Base-by-base conservation (phyloP, 1,140 invertebrate species). In the Aphelenchoides avenae region DNA sequence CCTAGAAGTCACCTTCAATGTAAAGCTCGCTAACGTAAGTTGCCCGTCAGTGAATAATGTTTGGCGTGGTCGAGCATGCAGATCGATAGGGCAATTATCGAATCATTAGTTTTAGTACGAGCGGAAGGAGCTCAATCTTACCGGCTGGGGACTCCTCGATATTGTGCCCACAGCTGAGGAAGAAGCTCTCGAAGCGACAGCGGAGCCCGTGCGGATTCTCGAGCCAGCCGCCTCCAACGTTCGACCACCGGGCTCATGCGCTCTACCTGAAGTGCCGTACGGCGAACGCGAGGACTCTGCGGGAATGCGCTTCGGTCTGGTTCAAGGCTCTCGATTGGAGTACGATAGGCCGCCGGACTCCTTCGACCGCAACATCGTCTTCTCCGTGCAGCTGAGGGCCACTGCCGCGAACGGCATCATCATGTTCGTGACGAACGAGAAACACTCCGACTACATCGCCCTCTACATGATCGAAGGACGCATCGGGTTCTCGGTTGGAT, bases 401-500 rank as follows among this genome's bases (percentile, higher is more conserved):
- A 82, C 80, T 31, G 81, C 84, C 42, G 75, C 82, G 0, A 84
- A 89, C 66, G 92, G 93, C 37, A 81, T 94, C 1, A 82, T 91
- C 31, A 87, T 95, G 77, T 95, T 91, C 77, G 84, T 85, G 0
- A 79, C 85, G 0, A 84, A 87, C 56, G 76, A 78, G 41, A 77
- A 79, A 5, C 85, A 86, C 15, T 80, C 80, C 27, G 87, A 94
- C 72, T 87, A 87, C 70, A 82, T 93, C 2, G 85, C 87, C 5
- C 71, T 95, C 0, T 89, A 86, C 68, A 80, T 97, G 73, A 82
- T 84, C 41, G 83, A 87, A 36, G 89, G 89, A 39, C 82, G 83
- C 81, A 68, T 90, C 13, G 73, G 84, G 46, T 89, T 86, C 68
- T 79, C 81, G 2, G 89, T 86, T 68, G 84, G 86, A 65, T 87